A percentile compares a stretch with the other conserved stretches of the same genome.
These are phyloP conservation scores for rabbit (Oryctolagus cuniculus) DNA, from an alignment of 2,113 vertebrate species.

Conservation along the genomic window mOryCun1.1 NC_091441.1:65849501-65850000, in stretches of 20 bases:
- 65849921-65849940: fast-evolving
- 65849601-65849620: not conserved
- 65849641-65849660: not conserved
- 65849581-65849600: conserved; percentile 19
- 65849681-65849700: not conserved
- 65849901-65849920: not conserved
- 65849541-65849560: not conserved
- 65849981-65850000: too few relatives aligned
- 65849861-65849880: not conserved
- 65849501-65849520: not conserved
- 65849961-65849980: not conserved
- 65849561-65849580: not conserved
- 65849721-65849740: not conserved
- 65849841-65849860: not conserved
- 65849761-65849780: fast-evolving
- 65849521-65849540: not conserved
- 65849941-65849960: not conserved
- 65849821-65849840: not conserved
- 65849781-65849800: not conserved
- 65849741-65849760: not conserved
- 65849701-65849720: not conserved
- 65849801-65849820: not conserved
- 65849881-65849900: not conserved
- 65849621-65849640: not conserved
- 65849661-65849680: not conserved